phyloP scores from a whole-genome alignment of 1,140 invertebrate genomes.

The Drosophila subpulchrella region DNA sequence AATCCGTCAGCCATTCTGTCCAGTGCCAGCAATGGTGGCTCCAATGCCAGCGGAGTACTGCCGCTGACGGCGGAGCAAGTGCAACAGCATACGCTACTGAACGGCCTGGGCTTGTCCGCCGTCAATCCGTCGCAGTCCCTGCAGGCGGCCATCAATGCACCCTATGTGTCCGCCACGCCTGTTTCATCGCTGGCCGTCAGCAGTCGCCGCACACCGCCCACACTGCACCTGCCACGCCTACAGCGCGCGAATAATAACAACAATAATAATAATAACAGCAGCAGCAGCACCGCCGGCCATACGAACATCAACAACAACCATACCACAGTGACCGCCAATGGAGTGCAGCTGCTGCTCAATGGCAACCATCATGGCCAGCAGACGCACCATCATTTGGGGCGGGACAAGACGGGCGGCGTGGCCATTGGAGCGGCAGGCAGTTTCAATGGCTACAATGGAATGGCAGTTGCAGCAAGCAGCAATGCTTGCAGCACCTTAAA shows the following conservation, averaged over 20 bases:
- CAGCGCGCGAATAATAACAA: constrained; percentile 54
- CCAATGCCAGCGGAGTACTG: constrained; percentile 24
- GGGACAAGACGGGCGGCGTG: constrained; percentile 35
- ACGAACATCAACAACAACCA: not conserved
- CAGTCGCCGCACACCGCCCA: constrained; percentile 47
- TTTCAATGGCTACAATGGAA: constrained; percentile 68
- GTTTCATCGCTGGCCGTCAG: constrained; percentile 12
- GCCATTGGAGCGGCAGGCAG: constrained; percentile 59
- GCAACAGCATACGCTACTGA: constrained; percentile 70
- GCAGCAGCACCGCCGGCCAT: not conserved
- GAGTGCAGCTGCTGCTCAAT: constrained; percentile 63
- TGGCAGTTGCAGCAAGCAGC: constrained; percentile 24
- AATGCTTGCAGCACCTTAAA: constrained; percentile 22
- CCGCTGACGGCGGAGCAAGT: constrained; percentile 68
- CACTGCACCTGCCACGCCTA: constrained; percentile 60
- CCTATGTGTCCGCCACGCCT: constrained; percentile 6
- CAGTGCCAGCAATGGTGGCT: constrained; percentile 17
- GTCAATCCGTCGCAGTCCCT: constrained; percentile 63
- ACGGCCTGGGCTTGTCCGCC: constrained; percentile 69
- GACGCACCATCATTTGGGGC: constrained; percentile 14
- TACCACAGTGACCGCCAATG: constrained; percentile 20
- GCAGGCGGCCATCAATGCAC: constrained; percentile 53
- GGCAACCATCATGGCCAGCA: constrained; percentile 13
- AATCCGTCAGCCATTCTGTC: constrained; percentile 19
- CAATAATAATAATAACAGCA: constrained; percentile 18